Evolutionary conservation across 2,888 invertebrate genomes (phyloP).

Genomic region (Thyatira batis): DNA sequence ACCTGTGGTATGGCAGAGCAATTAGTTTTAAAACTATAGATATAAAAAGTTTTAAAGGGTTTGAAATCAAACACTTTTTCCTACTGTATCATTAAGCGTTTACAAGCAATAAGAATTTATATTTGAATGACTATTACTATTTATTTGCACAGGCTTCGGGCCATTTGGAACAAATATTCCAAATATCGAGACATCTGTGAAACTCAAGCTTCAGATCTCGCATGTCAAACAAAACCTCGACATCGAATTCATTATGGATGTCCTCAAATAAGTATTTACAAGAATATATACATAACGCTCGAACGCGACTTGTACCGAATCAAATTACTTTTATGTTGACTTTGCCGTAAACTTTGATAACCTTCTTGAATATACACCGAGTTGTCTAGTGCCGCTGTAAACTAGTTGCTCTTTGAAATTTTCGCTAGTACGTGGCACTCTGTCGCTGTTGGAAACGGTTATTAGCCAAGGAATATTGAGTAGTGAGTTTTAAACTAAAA

Average conservation of each 20-base stretch:
- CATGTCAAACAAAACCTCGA: background rate
- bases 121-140: too few species aligned
- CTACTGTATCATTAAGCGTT: too few species aligned
- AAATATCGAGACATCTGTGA: background rate
- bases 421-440: background rate
- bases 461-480: background rate
- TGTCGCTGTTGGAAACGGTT: background rate
- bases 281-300: conserved; percentile 15
- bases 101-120: too few species aligned
- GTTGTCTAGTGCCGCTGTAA: background rate
- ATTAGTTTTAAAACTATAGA: background rate
- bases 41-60: too few species aligned
- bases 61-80: too few species aligned
- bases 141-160: background rate
- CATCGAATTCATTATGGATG: background rate
- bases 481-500: too few species aligned
- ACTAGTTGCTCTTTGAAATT: background rate
- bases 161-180: background rate
- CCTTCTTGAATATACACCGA: background rate
- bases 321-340: conserved; percentile 29
- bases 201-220: background rate
- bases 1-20: background rate
- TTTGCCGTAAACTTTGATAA: conserved; percentile 11
- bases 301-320: conserved; percentile 16
- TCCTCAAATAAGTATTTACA: conserved; percentile 13